Evolutionary conservation across 2,888 invertebrate genomes (phyloP).

Genomic region (Nipponacmea schrenckii): DNA sequence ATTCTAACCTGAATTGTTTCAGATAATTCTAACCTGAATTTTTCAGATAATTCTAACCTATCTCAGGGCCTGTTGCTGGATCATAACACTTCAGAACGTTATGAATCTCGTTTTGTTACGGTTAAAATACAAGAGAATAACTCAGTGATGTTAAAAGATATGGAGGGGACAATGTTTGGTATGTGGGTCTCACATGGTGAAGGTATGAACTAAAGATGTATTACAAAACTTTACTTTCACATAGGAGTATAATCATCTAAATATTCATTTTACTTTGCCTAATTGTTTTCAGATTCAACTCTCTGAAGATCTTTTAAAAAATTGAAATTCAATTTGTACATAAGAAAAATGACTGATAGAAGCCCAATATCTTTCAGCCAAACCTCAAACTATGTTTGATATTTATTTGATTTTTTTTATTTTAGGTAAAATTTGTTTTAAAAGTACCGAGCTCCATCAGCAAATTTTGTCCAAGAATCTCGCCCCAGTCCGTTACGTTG

Average conservation of each 20-base stretch:
- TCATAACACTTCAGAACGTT: constrained; percentile 90
- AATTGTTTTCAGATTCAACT: not conserved
- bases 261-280: not conserved
- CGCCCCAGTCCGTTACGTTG: constrained; percentile 84
- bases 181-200: constrained; percentile 98
- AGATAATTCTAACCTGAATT: not conserved
- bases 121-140: constrained; percentile 79
- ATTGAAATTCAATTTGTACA: too few relatives aligned
- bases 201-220: constrained; percentile 74
- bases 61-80: constrained; percentile 72
- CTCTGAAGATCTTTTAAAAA: too few relatives aligned
- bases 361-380: too few relatives aligned
- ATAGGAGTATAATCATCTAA: not conserved
- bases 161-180: constrained; percentile 89
- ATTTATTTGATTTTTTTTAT: too few relatives aligned
- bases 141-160: constrained; percentile 88
- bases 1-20: not conserved
- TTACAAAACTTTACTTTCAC: not conserved
- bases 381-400: too few relatives aligned
- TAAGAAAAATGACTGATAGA: too few relatives aligned
- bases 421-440: constrained; percentile 70
- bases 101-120: constrained; percentile 83
- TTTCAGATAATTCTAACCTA: constrained; percentile 5
- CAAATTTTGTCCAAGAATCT: constrained; percentile 72
- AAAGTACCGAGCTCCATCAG: constrained; percentile 60